Percentiles rank a stretch among this genome's conserved stretches.
phyloP scores from a whole-genome alignment of 2,888 invertebrate species.

The Drosophila kanekoi region DNA sequence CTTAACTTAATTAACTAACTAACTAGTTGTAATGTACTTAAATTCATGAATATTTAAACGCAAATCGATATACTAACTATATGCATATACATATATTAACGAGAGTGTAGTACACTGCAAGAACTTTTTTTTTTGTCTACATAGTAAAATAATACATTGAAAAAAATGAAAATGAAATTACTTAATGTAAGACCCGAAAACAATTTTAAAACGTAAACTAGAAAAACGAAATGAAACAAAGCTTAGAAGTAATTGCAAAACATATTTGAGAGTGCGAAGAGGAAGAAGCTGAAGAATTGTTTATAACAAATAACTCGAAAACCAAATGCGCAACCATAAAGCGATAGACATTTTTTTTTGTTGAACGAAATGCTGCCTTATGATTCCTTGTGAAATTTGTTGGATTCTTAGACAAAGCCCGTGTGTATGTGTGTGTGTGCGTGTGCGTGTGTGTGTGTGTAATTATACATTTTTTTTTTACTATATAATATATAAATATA shows the following conservation, averaged over 20 bases:
- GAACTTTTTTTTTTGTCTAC: constrained; percentile 59
- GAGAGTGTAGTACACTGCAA: constrained; percentile 51
- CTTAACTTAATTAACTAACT: constrained; percentile 64
- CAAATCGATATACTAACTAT: constrained; percentile 22
- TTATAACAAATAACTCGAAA: neutral
- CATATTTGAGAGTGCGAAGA: constrained; percentile 49
- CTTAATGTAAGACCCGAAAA: constrained; percentile 42
- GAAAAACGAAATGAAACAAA: constrained; percentile 47
- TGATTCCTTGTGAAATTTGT: constrained; percentile 82
- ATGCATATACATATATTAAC: constrained; percentile 24
- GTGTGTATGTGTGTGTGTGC: constrained; percentile 40
- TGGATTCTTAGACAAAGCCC: constrained; percentile 51
- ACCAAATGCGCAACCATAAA: constrained; percentile 33
- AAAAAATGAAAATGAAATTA: constrained; percentile 38
- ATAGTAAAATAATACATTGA: constrained; percentile 54
- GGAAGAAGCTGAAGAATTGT: constrained; percentile 10
- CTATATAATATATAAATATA: constrained; percentile 33
- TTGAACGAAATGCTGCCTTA: constrained; percentile 80
- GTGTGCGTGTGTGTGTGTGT: constrained; percentile 55
- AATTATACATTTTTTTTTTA: constrained; percentile 35
- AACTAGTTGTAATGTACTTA: constrained; percentile 46
- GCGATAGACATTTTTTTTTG: constrained; percentile 32
- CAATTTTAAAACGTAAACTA: constrained; percentile 49
- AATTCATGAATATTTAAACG: constrained; percentile 23
- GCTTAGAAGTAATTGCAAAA: constrained; percentile 68